phyloP scores from a whole-genome alignment of 2,797 vertebrate genomes.

The Labroides dimidiatus region DNA sequence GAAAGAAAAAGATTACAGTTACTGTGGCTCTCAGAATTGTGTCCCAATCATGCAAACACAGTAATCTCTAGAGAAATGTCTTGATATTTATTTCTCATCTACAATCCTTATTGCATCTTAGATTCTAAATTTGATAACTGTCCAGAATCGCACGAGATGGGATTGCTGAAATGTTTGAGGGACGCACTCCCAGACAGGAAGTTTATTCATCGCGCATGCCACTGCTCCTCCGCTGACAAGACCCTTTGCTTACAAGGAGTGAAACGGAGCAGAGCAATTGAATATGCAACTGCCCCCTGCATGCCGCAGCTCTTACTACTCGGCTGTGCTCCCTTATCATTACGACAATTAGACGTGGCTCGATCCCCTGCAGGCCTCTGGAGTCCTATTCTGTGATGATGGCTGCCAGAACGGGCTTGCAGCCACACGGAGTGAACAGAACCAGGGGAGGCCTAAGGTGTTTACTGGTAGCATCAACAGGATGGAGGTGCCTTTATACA shows the following conservation, averaged over 20 bases:
- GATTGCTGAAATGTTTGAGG: slow-evolving; percentile 59
- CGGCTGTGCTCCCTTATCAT: slow-evolving; percentile 78
- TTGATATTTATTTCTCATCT: slow-evolving; percentile 48
- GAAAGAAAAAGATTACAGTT: neutral
- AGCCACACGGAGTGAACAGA: slow-evolving; percentile 59
- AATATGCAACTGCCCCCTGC: slow-evolving; percentile 69
- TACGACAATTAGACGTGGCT: slow-evolving; percentile 82
- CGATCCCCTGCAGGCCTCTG: slow-evolving; percentile 65
- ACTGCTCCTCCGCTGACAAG: slow-evolving; percentile 72
- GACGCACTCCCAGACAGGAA: slow-evolving; percentile 81
- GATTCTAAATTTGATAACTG: slow-evolving; percentile 59
- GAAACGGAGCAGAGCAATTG: slow-evolving; percentile 76
- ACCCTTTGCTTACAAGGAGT: slow-evolving; percentile 73
- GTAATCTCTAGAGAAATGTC: slow-evolving; percentile 15
- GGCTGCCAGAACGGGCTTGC: slow-evolving; percentile 54
- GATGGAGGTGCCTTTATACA: slow-evolving; percentile 86
- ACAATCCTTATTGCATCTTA: slow-evolving; percentile 40
- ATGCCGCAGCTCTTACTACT: slow-evolving; percentile 62
- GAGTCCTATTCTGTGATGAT: slow-evolving; percentile 80
- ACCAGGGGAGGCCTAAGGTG: slow-evolving; percentile 79
- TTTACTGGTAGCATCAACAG: slow-evolving; percentile 90
- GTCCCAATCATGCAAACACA: slow-evolving; percentile 8
- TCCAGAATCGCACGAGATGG: slow-evolving; percentile 59
- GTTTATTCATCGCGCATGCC: slow-evolving; percentile 83
- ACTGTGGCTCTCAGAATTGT: slow-evolving; percentile 14